phyloP scores from a whole-genome alignment of 2,113 vertebrate species.

The Chlorodrepanis virens region DNA sequence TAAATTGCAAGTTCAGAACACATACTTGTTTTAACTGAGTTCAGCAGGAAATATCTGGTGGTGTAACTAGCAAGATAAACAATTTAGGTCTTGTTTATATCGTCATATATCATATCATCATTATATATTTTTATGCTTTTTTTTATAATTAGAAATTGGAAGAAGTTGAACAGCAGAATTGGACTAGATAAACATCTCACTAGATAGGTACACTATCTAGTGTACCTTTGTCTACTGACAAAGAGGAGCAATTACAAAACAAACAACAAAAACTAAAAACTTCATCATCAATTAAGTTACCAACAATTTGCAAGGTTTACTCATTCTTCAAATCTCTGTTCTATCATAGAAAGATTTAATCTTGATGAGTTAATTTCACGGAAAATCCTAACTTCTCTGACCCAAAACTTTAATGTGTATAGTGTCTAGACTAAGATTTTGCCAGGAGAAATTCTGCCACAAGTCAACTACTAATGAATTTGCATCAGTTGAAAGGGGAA shows the following conservation, averaged over 20 bases:
- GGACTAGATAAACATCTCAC: not conserved
- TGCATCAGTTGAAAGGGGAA: not conserved
- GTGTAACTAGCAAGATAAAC: not conserved
- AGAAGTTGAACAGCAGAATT: slow-evolving; percentile 9
- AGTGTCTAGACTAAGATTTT: not conserved
- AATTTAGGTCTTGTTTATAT: not conserved
- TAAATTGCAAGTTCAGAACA: not conserved
- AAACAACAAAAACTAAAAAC: not conserved
- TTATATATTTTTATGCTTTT: slow-evolving; percentile 1
- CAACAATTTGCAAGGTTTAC: not conserved
- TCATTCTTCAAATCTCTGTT: not conserved
- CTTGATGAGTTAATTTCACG: not conserved
- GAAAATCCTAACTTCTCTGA: not conserved
- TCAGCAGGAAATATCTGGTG: not conserved
- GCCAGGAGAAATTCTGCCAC: not conserved
- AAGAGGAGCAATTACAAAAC: not conserved
- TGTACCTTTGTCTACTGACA: too few species aligned
- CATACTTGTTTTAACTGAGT: not conserved
- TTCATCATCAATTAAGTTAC: not conserved
- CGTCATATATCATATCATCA: not conserved
- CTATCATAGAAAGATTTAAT: not conserved
- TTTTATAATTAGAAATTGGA: not conserved
- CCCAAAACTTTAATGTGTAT: not conserved
- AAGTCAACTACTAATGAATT: not conserved
- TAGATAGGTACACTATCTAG: not conserved